Evolutionary conservation across 1,140 invertebrate genomes (phyloP), one percentile per base, ranked within the genome.

Genomic region (Ips typographus): DNA sequence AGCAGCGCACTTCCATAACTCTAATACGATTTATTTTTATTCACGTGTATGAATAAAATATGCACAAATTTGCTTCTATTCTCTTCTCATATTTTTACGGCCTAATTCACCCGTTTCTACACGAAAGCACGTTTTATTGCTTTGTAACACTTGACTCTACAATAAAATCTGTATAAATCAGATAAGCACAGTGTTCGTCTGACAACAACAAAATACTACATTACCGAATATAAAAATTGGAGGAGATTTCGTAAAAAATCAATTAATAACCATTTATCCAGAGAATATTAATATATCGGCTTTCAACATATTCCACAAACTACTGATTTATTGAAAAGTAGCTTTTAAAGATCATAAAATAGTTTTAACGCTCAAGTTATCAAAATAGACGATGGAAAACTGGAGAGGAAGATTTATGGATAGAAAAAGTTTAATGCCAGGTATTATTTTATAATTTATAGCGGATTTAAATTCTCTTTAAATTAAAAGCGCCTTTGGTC

Each of bases 381-480:
- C 40, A 61, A 49, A 61, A 61, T 40, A 47, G 42, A 5, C 59
- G 8, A 47, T 61, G 43, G 59, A 38, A 47, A 44, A 55, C 52
- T n/a, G 36, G n/a, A 8, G 39, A 40, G 40, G 39, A 64, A 53
- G 62, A 64, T 64, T 53, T 51, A 52, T 41, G 41, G 47, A 37
- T 53, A 53, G 51, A 64, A 64, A 53, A 52, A 64, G 4, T 64
- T 64, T 64, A 37, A 64, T 53, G 40, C 39, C 47, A 64, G 51
- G 62, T 64, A 53, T 64, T 64, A 64, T 64, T 64, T 64, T 53
- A 64, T 64, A 55, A 64, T 53, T 64, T 64, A 64, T 64, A 40
- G 39, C 37, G 47, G 49, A 52, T 64, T 64, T 64, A 64, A 64
- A 64, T 64, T 55, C 39, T n/a, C 47, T 55, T 64, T 52, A 53